These are phyloP conservation scores for Phalacrocorax carbo DNA, from an alignment of 2,113 vertebrate genomes.

Conservation along the genomic window DNA sequence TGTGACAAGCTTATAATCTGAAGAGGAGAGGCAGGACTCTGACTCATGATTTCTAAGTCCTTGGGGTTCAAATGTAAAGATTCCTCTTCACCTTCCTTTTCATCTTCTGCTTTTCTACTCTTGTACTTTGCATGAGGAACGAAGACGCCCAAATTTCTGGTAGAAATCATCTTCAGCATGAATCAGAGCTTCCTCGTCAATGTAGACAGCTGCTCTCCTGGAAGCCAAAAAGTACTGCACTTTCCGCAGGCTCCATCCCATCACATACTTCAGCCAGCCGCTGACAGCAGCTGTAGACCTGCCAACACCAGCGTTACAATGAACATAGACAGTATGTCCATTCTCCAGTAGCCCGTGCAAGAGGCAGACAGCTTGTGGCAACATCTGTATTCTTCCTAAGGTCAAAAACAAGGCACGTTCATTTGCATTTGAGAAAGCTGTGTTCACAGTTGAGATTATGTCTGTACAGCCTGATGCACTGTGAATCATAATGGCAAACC, in stretches of 20 bases:
- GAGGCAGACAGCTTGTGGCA: conserved; percentile 93
- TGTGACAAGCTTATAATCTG: background rate
- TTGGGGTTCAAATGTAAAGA: background rate
- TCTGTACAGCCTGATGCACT: background rate
- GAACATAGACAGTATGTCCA: conserved; percentile 91
- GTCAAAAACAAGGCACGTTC: background rate
- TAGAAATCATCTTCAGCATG: conserved; percentile 85
- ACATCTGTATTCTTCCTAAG: conserved; percentile 88
- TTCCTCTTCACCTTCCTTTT: background rate
- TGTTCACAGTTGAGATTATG: background rate
- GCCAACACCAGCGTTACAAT: conserved; percentile 95
- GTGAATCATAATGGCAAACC: background rate
- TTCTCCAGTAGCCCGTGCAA: conserved; percentile 90
- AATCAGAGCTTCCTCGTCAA: conserved; percentile 89
- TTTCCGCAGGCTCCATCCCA: conserved; percentile 88
- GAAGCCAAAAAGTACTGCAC: conserved; percentile 89
- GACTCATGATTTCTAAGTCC: background rate
- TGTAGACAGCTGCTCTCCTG: conserved; percentile 87
- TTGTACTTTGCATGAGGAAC: conserved; percentile 58
- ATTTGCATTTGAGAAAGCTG: background rate
- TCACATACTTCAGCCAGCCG: conserved; percentile 89
- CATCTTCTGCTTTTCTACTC: background rate
- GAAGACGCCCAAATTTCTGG: conserved; percentile 87
- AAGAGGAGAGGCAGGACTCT: background rate
- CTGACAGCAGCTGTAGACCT: conserved; percentile 89